These are phyloP conservation scores for Caenorhabditis sp. DNA, from an alignment of 2,888 invertebrate genomes.

Conservation along the genomic window DNA sequence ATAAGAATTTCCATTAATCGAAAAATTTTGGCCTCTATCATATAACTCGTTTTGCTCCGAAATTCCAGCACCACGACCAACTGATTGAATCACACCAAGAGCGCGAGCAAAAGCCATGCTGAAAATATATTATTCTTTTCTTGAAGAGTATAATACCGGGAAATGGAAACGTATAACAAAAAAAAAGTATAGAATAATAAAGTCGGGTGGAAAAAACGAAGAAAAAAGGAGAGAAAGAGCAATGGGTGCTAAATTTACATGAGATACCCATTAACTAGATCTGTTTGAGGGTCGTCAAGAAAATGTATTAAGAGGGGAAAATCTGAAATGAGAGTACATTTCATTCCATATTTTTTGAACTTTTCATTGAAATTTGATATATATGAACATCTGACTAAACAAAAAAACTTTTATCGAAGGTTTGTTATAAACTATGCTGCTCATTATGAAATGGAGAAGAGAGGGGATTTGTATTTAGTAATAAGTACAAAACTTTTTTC, in stretches of 20 bases:
- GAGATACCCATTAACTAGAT: background rate
- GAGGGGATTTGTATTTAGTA: too few species aligned
- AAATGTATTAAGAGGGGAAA: background rate
- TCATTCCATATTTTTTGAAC: too few species aligned
- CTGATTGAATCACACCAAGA: slow-evolving; percentile 45
- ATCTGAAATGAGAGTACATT: too few species aligned
- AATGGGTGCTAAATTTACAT: background rate
- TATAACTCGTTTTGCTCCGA: slow-evolving; percentile 37
- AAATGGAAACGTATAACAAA: background rate
- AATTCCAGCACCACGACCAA: slow-evolving; percentile 28
- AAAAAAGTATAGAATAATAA: background rate
- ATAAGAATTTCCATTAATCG: slow-evolving; percentile 31
- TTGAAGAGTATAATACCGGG: too few species aligned
- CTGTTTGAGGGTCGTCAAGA: background rate
- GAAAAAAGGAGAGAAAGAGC: background rate
- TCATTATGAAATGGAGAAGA: too few species aligned
- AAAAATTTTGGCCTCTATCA: slow-evolving; percentile 37
- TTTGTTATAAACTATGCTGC: too few species aligned
- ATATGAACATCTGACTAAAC: background rate
- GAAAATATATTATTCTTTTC: too few species aligned
- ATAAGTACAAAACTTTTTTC: too few species aligned
- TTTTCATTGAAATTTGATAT: background rate
- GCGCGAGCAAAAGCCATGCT: slow-evolving; percentile 45
- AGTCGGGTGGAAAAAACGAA: too few species aligned
- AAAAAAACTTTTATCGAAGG: too few species aligned